A percentile compares a stretch with the other conserved stretches of the same genome.
Evolutionary conservation across 2,888 invertebrate genomes (phyloP).

Genomic region (Tenthredo livida): DNA sequence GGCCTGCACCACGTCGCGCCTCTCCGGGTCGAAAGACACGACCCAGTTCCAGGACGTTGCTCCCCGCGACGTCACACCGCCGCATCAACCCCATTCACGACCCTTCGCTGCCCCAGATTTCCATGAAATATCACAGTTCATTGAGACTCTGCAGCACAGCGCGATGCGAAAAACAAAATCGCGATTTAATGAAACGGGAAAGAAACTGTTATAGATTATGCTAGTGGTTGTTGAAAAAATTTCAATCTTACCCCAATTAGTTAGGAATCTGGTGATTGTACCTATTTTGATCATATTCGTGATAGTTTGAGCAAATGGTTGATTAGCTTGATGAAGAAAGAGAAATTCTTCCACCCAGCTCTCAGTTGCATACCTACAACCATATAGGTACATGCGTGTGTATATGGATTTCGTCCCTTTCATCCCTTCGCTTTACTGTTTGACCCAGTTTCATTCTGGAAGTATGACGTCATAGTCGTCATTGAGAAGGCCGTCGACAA

Average conservation of each 20-base stretch:
- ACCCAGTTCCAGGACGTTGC: conserved; percentile 74
- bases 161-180: conserved; percentile 23
- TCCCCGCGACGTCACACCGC: conserved; percentile 72
- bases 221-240: too few species aligned
- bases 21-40: conserved; percentile 65
- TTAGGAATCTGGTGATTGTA: too few species aligned
- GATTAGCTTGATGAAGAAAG: neutral
- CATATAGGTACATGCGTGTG: neutral
- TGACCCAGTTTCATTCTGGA: conserved; percentile 71
- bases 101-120: conserved; percentile 72
- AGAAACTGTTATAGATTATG: too few species aligned
- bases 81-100: conserved; percentile 74
- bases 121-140: conserved; percentile 75
- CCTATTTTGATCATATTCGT: too few species aligned
- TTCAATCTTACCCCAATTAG: too few species aligned
- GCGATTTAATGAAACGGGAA: too few species aligned
- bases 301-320: neutral
- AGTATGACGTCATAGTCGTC: conserved; percentile 74
- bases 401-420: conserved; percentile 54
- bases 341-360: neutral
- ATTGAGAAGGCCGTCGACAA: conserved; percentile 73
- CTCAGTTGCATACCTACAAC: neutral
- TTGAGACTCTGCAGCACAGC: conserved; percentile 63
- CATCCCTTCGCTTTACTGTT: conserved; percentile 59
- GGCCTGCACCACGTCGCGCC: conserved; percentile 53